A percentile compares a stretch with the other conserved stretches of the same genome.
Conservation (phyloP, 2,888 invertebrate genomes). For the Mimachlamys varia region DNA sequence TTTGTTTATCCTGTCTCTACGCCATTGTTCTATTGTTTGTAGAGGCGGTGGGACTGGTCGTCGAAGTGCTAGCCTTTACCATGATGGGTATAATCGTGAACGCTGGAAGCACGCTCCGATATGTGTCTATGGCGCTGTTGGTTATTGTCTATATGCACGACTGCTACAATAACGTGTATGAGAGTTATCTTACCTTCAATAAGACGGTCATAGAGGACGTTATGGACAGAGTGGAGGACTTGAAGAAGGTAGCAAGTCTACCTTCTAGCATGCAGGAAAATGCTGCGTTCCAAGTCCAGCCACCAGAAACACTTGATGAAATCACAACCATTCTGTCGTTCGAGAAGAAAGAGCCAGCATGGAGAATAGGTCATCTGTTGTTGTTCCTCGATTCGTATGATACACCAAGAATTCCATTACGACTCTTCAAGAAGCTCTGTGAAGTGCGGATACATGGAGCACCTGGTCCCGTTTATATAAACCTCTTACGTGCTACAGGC, state of each 20-base stretch:
- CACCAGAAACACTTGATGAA: conserved; percentile 71
- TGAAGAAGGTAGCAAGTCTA: conserved; percentile 74
- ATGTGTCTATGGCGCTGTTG: conserved; percentile 77
- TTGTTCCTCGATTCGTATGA: conserved; percentile 78
- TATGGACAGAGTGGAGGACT: conserved; percentile 74
- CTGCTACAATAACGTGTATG: conserved; percentile 79
- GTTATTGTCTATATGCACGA: conserved; percentile 79
- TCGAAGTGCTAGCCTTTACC: conserved; percentile 77
- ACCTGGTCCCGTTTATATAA: conserved; percentile 78
- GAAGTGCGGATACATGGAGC: conserved; percentile 77
- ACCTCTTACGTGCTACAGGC: conserved; percentile 74
- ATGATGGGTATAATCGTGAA: conserved; percentile 80
- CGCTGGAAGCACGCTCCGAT: conserved; percentile 74
- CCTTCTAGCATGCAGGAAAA: conserved; percentile 76
- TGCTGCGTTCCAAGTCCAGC: conserved; percentile 75
- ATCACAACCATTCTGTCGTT: conserved; percentile 69
- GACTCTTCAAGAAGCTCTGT: conserved; percentile 76
- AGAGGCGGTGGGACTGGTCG: conserved; percentile 74
- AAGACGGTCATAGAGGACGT: conserved; percentile 76
- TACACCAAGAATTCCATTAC: conserved; percentile 76
- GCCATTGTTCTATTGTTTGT: conserved; percentile 73
- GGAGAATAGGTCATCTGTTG: conserved; percentile 77
- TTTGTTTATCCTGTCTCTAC: conserved; percentile 70
- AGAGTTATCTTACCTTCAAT: conserved; percentile 79
- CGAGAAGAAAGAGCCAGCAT: conserved; percentile 71